Evolutionary conservation across 1,140 invertebrate species (phyloP), one percentile per base, ranked within the genome.

Genomic region (Homarus americanus): DNA sequence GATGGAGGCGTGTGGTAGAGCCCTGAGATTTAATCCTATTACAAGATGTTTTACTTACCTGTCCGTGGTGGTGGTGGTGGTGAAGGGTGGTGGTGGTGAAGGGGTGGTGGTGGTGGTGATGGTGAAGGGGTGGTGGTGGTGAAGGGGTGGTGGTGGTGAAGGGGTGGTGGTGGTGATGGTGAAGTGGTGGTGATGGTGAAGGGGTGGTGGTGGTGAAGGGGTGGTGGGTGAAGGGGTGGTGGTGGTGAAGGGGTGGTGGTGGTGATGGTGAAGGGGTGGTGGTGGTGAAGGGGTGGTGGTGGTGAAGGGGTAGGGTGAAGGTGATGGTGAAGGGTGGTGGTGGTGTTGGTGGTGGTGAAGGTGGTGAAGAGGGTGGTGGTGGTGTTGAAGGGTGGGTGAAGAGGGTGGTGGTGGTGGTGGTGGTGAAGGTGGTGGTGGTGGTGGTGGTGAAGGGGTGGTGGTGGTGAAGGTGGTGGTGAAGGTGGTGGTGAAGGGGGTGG

Each of bases 21-120:
- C 53, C 44, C 24, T 4, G 15, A 53, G 41, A 49, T n/a, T 80
- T 80, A 80, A 80, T 80, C 40, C 78, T 80, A 80, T 80, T 80
- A 80, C 0, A 80, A 53, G 41, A 49, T 44, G 7, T 53, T 80
- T 53, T 2, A 3, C 41, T 41, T 36, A 36, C 5, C 20, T 24
- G 10, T 34, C 41, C 41, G 32, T 53, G 24, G 78, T 41, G 41
- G 41, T 36, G 72, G 36, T 73, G 7, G n/a, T n/a, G n/a, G n/a
- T n/a, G 28, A 20, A 24, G 17, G 2, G 7, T 73, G 72, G 28
- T 34, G 72, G 72, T 34, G 28, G 72, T 36, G 72, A 28, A 20
- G n/a, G n/a, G 32, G 72, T 36, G 72, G 72, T 36, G 72, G 72
- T 36, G 3, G 4, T 12, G 72, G 72, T 32, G n/a, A 20, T 9